phyloP scores from a whole-genome alignment of 2,888 invertebrate genomes.

The Minunthozetes semirufus region DNA sequence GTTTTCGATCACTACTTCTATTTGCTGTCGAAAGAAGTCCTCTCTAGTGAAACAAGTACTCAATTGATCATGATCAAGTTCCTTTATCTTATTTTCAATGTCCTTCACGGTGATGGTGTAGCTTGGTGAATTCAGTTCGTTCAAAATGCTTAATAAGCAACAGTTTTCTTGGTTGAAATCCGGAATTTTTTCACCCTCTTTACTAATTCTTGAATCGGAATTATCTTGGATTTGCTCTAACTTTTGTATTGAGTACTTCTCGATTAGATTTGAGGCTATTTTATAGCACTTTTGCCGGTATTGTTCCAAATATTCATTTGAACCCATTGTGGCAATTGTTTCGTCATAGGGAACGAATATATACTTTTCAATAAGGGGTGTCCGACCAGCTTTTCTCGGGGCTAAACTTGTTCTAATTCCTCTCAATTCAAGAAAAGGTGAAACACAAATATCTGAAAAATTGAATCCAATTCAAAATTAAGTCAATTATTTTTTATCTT shows the following conservation, averaged over 20 bases:
- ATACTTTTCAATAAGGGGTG: neutral
- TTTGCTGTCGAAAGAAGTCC: conserved; percentile 15
- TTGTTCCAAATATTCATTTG: neutral
- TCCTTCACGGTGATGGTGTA: too few species aligned
- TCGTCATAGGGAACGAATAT: conserved; percentile 22
- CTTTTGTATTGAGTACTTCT: neutral
- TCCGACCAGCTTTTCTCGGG: neutral
- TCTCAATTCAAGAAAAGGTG: conserved; percentile 78
- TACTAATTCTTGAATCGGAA: neutral
- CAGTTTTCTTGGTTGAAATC: neutral
- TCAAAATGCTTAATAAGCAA: neutral
- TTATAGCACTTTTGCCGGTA: neutral
- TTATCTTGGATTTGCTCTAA: neutral
- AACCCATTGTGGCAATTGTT: too few species aligned
- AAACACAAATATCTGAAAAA: conserved; percentile 49
- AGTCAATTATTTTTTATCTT: too few species aligned
- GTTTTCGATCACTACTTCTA: conserved; percentile 27
- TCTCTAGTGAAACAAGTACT: conserved; percentile 12
- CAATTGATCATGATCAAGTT: conserved; percentile 12
- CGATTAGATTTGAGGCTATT: neutral
- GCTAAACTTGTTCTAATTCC: conserved; percentile 71
- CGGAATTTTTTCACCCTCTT: neutral
- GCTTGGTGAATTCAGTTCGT: neutral
- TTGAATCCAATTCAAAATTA: too few species aligned
- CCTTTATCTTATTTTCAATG: neutral